Base-by-base conservation (phyloP, 2,888 invertebrate species). In the Scaeva pyrastri region DNA sequence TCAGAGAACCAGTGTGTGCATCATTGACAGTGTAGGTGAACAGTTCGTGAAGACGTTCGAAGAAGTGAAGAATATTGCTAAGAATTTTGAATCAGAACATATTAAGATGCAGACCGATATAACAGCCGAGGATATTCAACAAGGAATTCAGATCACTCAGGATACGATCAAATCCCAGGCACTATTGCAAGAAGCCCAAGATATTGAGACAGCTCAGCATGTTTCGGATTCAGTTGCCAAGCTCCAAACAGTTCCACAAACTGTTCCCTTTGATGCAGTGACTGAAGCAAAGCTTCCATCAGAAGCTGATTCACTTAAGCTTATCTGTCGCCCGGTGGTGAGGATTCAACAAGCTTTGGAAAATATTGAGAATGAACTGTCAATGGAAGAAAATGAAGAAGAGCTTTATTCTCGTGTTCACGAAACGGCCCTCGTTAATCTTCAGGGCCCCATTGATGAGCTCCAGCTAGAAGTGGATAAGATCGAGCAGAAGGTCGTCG, bases 1-100 rank as follows among this genome's bases (percentile, higher is more conserved):
- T 1, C 95, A 95, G 89, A 94, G 94, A 89, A 95, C 96, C 0
- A 95, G 96, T 90, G 94, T 94, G 14, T 95, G 95, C 88, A 94
- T 96, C 80, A 93, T 96, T 75, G 94, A 95, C 88, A 94, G 93
- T 26, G 94, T 94, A 77, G 94, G 94, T 3, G 91, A 93, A 58
- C 93, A 94, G 85, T 91, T 96, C 87, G 93, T 94, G 62, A 93
- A 93, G 60, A 92, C 94, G 6, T 91, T 95, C 64, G 93, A 93
- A 16, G 93, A 94, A 87, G 91, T 95, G 0, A 94, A 94, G 86
- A 91, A 93, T 16, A 91, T 94, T 5, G 92, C 93, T 23, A 68
- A 90, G 80, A 88, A 92, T 86, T 90, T 94, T 89, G 93, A 93
- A 91, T 92, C 93, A 39, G 91, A 93, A 16, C 92, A 90, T 68